These are phyloP conservation scores for Hofmannophila pseudospretella DNA, from an alignment of 2,888 invertebrate species.

Conservation along the genomic window DNA sequence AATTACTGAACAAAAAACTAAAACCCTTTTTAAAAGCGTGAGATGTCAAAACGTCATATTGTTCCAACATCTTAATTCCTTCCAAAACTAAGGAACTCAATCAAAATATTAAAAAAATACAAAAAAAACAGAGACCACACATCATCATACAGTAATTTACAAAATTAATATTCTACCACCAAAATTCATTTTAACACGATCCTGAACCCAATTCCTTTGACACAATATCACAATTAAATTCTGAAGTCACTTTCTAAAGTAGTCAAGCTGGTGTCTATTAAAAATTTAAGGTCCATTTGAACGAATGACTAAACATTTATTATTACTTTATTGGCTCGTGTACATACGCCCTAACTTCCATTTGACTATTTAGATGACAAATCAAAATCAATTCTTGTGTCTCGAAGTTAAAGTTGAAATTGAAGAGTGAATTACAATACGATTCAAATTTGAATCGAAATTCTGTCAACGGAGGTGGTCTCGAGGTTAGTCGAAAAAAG, in stretches of 20 bases:
- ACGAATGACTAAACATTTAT: slow-evolving; percentile 39
- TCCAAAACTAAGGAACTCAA: slow-evolving; percentile 4
- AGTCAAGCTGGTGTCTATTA: slow-evolving; percentile 28
- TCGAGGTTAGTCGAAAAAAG: slow-evolving; percentile 17
- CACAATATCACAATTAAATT: slow-evolving; percentile 5
- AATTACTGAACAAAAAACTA: no score
- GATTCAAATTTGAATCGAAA: neutral
- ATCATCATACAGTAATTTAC: slow-evolving; percentile 15
- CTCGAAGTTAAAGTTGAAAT: neutral
- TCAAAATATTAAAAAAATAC: slow-evolving; percentile 11
- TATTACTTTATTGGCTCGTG: slow-evolving; percentile 25
- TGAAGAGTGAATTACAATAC: neutral
- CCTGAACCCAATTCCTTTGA: slow-evolving; percentile 3
- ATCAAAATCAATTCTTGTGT: neutral
- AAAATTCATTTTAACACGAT: neutral
- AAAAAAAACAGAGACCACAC: slow-evolving; percentile 23
- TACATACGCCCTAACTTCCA: neutral
- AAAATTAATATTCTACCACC: slow-evolving; percentile 4
- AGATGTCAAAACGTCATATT: slow-evolving; percentile 4
- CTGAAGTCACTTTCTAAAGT: slow-evolving; percentile 12
- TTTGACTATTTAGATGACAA: neutral
- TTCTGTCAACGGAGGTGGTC: slow-evolving; percentile 24
- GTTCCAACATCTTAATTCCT: slow-evolving; percentile 9
- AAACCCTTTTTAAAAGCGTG: no score
- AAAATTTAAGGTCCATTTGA: slow-evolving; percentile 40